Conservation (phyloP, 2,797 vertebrate species). For the Rhodeus uyekii region DNA sequence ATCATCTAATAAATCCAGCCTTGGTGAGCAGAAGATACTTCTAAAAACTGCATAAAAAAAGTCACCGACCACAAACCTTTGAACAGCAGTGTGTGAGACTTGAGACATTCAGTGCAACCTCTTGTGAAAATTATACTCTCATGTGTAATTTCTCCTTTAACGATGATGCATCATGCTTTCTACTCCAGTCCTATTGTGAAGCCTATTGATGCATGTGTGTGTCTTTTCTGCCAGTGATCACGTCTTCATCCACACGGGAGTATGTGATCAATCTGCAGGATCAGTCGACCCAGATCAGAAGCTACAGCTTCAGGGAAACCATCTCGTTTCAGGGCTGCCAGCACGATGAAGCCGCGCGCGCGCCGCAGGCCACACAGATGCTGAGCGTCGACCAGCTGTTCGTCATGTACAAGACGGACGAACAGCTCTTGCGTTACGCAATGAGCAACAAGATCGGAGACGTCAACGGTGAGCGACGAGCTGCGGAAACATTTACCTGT, state of each 20-base stretch:
- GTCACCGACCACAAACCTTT: neutral
- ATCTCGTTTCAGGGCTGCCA: conserved; percentile 88
- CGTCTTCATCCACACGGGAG: conserved; percentile 86
- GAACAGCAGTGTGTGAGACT: no score
- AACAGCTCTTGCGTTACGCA: conserved; percentile 87
- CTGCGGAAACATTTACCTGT: neutral
- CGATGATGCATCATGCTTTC: no score
- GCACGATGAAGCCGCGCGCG: conserved; percentile 63
- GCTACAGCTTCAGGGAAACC: conserved; percentile 89
- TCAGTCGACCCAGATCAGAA: conserved; percentile 69
- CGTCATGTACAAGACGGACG: conserved; percentile 83
- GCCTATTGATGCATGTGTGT: neutral
- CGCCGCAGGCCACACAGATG: conserved; percentile 80
- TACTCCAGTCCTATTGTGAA: neutral
- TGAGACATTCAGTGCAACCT: no score
- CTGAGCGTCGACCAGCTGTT: conserved; percentile 91
- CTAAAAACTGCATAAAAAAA: neutral
- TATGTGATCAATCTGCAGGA: conserved; percentile 81
- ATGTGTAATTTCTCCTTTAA: no score
- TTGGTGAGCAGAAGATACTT: neutral
- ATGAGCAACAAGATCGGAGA: conserved; percentile 91
- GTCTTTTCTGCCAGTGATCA: conserved; percentile 82
- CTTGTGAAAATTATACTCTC: no score
- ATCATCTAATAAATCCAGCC: neutral
- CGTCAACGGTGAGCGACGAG: conserved; percentile 72